Base-by-base conservation (phyloP, 2,888 invertebrate genomes). In the Incurvaria masculella region DNA sequence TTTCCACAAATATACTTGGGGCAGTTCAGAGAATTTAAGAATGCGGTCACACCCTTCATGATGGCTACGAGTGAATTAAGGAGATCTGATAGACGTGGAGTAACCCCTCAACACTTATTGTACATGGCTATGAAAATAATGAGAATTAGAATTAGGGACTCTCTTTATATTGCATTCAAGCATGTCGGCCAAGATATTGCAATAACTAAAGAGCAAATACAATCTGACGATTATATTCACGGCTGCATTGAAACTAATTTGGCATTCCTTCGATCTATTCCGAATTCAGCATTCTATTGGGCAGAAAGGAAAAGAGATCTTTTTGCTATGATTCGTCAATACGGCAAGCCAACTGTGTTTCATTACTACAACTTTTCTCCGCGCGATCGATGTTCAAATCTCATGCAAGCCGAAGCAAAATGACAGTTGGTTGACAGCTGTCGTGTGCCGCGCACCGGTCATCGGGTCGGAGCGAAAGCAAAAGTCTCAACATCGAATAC, bases 311-410 rank as follows among this genome's bases (percentile, higher is more conserved):
- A 68, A 60, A 59, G 56, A 56, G 63, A 68, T 55, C 53, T 68
- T 42, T 68, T 67, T 48, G 64, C 66, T 11, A 69, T 67, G 62
- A 70, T 68, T 20, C 44, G 66, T 20, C 66, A 69, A 54, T 53
- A 61, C 18, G 66, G 67, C 10, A 57, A 55, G 53, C 68, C 66
- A 48, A 66, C 66, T n/a, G n/a, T n/a, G n/a, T n/a, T n/a, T n/a
- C n/a, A n/a, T n/a, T n/a, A n/a, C n/a, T n/a, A n/a, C n/a, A n/a
- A n/a, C n/a, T n/a, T n/a, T n/a, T n/a, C n/a, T n/a, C n/a, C n/a
- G n/a, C n/a, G n/a, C n/a, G n/a, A n/a, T n/a, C n/a, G n/a, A n/a
- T n/a, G n/a, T n/a, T n/a, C n/a, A n/a, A n/a, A n/a, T n/a, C n/a
- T n/a, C n/a, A n/a, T n/a, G n/a, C n/a, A n/a, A n/a, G n/a, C n/a